These are phyloP conservation scores for Argopecten irradians DNA, from an alignment of 1,140 invertebrate species.

Conservation along the genomic window DNA sequence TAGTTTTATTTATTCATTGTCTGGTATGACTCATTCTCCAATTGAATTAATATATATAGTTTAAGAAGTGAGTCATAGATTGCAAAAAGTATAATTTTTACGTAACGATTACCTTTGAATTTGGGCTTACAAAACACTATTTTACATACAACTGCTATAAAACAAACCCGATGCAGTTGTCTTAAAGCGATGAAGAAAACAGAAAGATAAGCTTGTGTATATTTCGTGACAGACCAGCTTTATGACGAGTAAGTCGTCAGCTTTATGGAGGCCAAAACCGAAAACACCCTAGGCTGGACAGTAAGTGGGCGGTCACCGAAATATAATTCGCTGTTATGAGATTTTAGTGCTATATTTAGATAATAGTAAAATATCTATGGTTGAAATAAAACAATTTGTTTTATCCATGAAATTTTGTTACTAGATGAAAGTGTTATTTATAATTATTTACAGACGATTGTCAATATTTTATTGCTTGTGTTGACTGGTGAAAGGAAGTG, in stretches of 20 bases:
- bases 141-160: no score
- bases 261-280: not conserved
- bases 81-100: not conserved
- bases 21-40: constrained; percentile 9
- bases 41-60: not conserved
- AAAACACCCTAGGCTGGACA: not conserved
- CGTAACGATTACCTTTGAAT: not conserved
- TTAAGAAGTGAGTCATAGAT: not conserved
- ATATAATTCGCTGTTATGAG: not conserved
- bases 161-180: not conserved
- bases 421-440: no score
- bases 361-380: no score
- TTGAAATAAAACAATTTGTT: no score
- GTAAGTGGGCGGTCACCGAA: not conserved
- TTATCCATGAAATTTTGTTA: no score
- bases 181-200: no score
- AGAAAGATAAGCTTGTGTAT: not conserved
- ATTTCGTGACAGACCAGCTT: not conserved
- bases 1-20: not conserved
- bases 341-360: no score
- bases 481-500: no score
- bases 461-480: no score
- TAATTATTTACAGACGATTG: no score
- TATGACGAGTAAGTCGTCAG: not conserved
- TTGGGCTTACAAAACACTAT: no score